Conservation (phyloP, 2,113 vertebrate genomes). For the Pelecanoides urinatrix region DNA sequence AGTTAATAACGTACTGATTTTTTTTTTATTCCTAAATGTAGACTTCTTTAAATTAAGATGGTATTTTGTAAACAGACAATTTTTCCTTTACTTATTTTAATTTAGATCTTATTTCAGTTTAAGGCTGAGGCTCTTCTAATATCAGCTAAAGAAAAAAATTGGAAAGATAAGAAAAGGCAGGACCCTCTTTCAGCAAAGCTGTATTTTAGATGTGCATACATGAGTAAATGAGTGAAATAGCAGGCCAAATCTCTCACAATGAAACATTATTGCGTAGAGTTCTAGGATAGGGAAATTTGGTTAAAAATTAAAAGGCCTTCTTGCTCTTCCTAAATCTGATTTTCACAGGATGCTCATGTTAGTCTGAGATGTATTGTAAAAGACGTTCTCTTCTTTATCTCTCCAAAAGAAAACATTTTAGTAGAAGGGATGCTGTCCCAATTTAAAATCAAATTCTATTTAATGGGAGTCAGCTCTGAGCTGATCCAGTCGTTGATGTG, state of each 20-base stretch:
- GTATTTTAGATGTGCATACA: neutral
- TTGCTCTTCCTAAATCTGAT: neutral
- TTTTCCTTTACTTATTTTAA: neutral
- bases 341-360: neutral
- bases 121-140: neutral
- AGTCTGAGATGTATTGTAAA: neutral
- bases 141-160: neutral
- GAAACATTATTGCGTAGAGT: neutral
- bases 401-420: neutral
- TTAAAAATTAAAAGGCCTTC: neutral
- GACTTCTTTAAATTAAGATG: neutral
- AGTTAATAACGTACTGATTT: neutral
- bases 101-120: neutral
- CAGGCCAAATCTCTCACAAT: neutral
- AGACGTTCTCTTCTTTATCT: neutral
- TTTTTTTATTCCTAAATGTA: neutral
- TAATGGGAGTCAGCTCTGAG: neutral
- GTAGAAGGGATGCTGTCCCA: neutral
- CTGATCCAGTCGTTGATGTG: neutral
- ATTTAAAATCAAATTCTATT: neutral
- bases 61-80: neutral
- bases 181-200: neutral
- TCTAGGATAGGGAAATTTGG: neutral
- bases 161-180: neutral
- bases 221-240: neutral